Evolutionary conservation across 1,140 invertebrate genomes (phyloP), one percentile per base, ranked within the genome.

Genomic region (Drepana arcuata): DNA sequence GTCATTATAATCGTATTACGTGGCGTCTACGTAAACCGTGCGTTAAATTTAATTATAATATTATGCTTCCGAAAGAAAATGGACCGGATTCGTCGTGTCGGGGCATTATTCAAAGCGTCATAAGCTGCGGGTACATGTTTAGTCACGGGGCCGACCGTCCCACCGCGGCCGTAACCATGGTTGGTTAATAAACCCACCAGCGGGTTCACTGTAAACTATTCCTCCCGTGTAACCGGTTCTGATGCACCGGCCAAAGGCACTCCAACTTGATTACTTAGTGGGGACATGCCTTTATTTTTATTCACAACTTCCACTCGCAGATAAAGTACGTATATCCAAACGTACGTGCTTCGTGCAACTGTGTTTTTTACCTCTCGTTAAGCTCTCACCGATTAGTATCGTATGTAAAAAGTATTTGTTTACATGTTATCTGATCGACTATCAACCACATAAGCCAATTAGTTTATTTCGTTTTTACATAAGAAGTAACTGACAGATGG

Each of bases 1-100:
- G 33, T 54, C 41, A 60, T 62, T 57, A 59, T 52, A 63, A 51
- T 51, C 47, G 34, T 37, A 63, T 63, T 60, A 67, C 31, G 34
- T 44, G 46, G 50, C 42, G 41, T 58, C 47, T 42, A 38, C 32
- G 47, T 43, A 64, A 64, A 60, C 50, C 53, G 54, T 56, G 56
- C 56, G 63, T 57, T 52, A 67, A 67, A 77, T 73, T 67, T 63
- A 77, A 73, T 71, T 55, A 73, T 41, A 55, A 43, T 49, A 50
- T 41, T 36, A 49, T 35, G 60, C 64, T 69, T 50, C 62, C 52
- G 56, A 53, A 60, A 46, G 41, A 52, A 44, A 59, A 55, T 44
- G 32, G 42, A 34, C 30, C 34, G 45, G 48, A 41, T 48, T 32
- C 34, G 40, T 21, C 37, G 49, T n/a, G 52, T 60, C 51, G 58